These are phyloP conservation scores for Drosophila borborema DNA, from an alignment of 2,888 invertebrate genomes.

Conservation along the genomic window DNA sequence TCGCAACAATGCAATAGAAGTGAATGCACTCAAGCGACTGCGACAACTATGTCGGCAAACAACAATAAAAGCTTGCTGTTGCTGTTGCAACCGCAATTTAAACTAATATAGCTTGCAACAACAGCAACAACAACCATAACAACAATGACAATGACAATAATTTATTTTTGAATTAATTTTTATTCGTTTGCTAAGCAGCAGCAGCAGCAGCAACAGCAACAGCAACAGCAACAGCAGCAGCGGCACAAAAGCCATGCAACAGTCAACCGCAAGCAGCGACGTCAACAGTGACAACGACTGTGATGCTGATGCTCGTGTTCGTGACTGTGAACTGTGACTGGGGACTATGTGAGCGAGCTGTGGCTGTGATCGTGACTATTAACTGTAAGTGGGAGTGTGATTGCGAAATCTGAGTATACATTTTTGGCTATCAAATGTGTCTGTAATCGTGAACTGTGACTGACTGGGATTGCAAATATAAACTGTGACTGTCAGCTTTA, in stretches of 20 bases:
- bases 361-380: neutral
- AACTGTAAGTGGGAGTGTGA: neutral
- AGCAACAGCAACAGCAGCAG: slow-evolving; percentile 20
- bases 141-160: slow-evolving; percentile 77
- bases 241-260: slow-evolving; percentile 49
- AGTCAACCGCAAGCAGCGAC: slow-evolving; percentile 42
- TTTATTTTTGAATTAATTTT: slow-evolving; percentile 80
- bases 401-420: neutral
- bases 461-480: neutral
- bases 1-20: slow-evolving; percentile 78
- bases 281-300: neutral
- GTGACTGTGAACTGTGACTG: neutral
- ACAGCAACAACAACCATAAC: slow-evolving; percentile 43
- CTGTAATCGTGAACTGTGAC: neutral
- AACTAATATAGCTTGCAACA: slow-evolving; percentile 74
- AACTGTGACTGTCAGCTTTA: too few species aligned
- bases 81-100: slow-evolving; percentile 76
- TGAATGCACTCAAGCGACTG: slow-evolving; percentile 69
- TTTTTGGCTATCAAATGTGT: neutral
- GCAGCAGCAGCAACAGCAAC: slow-evolving; percentile 32
- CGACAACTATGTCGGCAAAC: slow-evolving; percentile 61
- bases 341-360: too few species aligned
- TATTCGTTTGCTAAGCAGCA: slow-evolving; percentile 70
- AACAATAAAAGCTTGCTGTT: slow-evolving; percentile 59
- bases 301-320: neutral